Evolutionary conservation across 1,140 invertebrate species (phyloP), one percentile per base, ranked within the genome.

Genomic region (Carposina sasakii): DNA sequence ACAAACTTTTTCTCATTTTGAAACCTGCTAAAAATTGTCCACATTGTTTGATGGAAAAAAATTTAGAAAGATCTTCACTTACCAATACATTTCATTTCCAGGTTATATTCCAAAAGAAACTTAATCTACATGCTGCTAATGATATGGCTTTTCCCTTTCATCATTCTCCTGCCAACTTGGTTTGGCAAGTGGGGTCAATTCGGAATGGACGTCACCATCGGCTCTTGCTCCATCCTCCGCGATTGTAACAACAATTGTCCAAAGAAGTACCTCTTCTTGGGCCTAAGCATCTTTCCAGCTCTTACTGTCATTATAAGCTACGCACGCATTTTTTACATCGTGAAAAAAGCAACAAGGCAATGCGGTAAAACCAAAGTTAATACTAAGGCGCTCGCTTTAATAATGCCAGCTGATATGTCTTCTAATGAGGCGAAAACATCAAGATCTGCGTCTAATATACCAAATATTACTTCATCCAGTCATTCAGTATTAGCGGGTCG

Each of bases 221-320:
- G 92, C 0, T 93, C 92, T 0, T 95, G 93, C 62, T 91, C 92
- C 10, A 95, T 95, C 44, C 63, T 94, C 0, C 87, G 88, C 0
- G 92, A 93, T 55, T 68, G 83, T 1, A 79, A 91, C 39, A 87
- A 88, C 1, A 54, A 67, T 9, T 92, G 91, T 1, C 93, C 94
- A 0, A 95, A 95, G 63, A 91, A 91, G 61, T 90, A 92, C 47
- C 85, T 95, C 0, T 95, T 94, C 67, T 86, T 93, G 0, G 76
- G 90, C 1, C 93, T 92, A 10, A 95, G 95, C 75, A 82, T 92
- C 21, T 85, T 94, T 16, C 93, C 93, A 1, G 92, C 91, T 63
- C 55, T 93, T 19, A 90, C 90, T 33, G 94, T 95, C 50, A 88
- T 93, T 22, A 71, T 93, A 39, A 94, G 93, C 63, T 95, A 95